These are phyloP conservation scores for Actias luna DNA, from an alignment of 2,888 invertebrate genomes.

Conservation along the genomic window DNA sequence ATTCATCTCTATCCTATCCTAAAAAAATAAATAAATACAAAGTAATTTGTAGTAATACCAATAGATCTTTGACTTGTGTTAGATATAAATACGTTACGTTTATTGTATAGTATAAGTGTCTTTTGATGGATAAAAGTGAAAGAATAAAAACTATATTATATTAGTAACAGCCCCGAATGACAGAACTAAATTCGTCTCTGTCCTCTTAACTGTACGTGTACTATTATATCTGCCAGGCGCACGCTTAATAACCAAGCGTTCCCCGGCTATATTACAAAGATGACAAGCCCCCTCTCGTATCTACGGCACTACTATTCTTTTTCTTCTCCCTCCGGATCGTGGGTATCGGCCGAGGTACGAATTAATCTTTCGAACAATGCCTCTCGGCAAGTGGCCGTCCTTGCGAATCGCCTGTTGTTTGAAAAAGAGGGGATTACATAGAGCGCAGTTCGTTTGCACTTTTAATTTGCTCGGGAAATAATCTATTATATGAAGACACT, in stretches of 20 bases:
- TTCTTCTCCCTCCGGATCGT: not conserved
- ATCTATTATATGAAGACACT: conserved; percentile 4
- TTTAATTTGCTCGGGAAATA: conserved; percentile 18
- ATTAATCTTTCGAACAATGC: conserved; percentile 67
- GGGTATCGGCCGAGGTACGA: conserved; percentile 41
- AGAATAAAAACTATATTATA: not conserved
- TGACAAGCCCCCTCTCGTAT: conserved; percentile 16
- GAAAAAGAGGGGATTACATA: conserved; percentile 16
- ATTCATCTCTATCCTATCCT: too few relatives aligned
- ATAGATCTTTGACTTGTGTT: too few relatives aligned
- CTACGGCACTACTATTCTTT: conserved; percentile 10
- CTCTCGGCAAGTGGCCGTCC: conserved; percentile 49
- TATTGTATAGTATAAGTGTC: too few relatives aligned
- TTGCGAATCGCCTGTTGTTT: conserved; percentile 26
- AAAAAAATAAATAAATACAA: too few relatives aligned
- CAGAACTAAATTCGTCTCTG: conserved; percentile 4
- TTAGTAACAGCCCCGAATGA: not conserved
- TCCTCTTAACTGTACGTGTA: not conserved
- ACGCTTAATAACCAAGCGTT: conserved; percentile 15
- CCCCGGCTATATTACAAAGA: conserved; percentile 18
- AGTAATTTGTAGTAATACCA: too few relatives aligned
- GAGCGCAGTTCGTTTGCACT: conserved; percentile 9
- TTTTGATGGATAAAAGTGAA: too few relatives aligned
- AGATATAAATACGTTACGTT: too few relatives aligned
- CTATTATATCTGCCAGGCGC: not conserved